phyloP scores from a whole-genome alignment of 2,888 invertebrate genomes.

The Chrysopilus asiliformis region DNA sequence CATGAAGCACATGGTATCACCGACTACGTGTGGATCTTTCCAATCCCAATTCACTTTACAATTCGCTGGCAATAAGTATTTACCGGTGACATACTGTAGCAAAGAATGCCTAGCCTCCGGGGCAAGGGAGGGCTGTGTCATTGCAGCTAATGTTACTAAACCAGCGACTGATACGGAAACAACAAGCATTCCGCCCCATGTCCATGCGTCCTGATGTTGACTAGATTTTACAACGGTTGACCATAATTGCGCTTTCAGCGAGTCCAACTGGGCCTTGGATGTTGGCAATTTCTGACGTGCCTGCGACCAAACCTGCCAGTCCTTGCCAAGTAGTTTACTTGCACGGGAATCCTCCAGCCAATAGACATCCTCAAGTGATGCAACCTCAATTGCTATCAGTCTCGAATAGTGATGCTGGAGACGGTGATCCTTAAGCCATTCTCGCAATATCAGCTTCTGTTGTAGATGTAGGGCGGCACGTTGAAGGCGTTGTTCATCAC shows the following conservation, averaged over 20 bases:
- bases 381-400: slow-evolving; percentile 64
- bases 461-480: slow-evolving; percentile 68
- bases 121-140: slow-evolving; percentile 79
- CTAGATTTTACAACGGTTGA: slow-evolving; percentile 73
- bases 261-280: slow-evolving; percentile 63
- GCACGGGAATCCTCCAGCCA: slow-evolving; percentile 76
- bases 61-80: slow-evolving; percentile 77
- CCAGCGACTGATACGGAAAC: slow-evolving; percentile 82
- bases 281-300: slow-evolving; percentile 72
- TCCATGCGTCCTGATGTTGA: slow-evolving; percentile 81
- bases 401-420: slow-evolving; percentile 61
- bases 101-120: slow-evolving; percentile 84
- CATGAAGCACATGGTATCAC: slow-evolving; percentile 82
- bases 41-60: slow-evolving; percentile 76
- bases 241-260: slow-evolving; percentile 71
- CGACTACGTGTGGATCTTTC: slow-evolving; percentile 80
- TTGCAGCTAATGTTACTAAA: slow-evolving; percentile 75
- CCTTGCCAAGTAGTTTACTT: slow-evolving; percentile 62
- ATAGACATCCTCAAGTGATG: slow-evolving; percentile 79
- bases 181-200: slow-evolving; percentile 85
- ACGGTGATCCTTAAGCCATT: slow-evolving; percentile 67
- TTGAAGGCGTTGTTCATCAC: slow-evolving; percentile 71
- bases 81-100: slow-evolving; percentile 82
- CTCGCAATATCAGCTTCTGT: slow-evolving; percentile 69
- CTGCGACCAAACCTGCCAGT: slow-evolving; percentile 64